Conservation (phyloP, 2,797 vertebrate species). For the Halcyon badia region DNA sequence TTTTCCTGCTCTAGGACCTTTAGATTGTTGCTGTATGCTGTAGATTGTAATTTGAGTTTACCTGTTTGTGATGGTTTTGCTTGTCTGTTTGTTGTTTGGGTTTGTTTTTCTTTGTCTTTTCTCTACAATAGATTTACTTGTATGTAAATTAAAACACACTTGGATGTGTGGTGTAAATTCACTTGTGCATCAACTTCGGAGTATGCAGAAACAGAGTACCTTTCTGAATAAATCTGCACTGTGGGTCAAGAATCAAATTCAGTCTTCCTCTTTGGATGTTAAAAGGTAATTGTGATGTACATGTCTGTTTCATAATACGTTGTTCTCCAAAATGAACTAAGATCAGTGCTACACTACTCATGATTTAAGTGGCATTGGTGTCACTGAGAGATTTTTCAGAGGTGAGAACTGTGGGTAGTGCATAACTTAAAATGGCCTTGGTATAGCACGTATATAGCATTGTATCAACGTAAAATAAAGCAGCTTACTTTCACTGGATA, state of each 20-base stretch:
- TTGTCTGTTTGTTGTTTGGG: background rate
- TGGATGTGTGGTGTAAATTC: slow-evolving; percentile 88
- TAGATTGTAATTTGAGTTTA: background rate
- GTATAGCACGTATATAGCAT: background rate
- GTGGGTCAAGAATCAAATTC: slow-evolving; percentile 91
- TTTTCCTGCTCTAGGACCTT: background rate
- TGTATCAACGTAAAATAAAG: background rate
- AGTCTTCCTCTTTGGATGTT: slow-evolving; percentile 83
- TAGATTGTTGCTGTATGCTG: background rate
- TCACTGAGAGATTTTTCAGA: background rate
- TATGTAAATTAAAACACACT: slow-evolving; percentile 89
- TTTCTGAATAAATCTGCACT: slow-evolving; percentile 88
- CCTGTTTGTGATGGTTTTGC: background rate
- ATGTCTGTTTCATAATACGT: background rate
- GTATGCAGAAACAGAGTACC: slow-evolving; percentile 80
- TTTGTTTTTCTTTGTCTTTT: background rate
- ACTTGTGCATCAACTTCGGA: slow-evolving; percentile 83
- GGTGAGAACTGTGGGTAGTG: background rate
- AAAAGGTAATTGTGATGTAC: slow-evolving; percentile 82
- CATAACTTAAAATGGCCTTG: background rate
- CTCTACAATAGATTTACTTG: slow-evolving; percentile 83
- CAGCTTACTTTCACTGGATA: background rate
- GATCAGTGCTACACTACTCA: background rate
- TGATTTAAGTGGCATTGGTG: background rate
- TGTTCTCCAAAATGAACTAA: background rate